phyloP scores from a whole-genome alignment of 2,888 invertebrate species.

The Hecatera dysodea region DNA sequence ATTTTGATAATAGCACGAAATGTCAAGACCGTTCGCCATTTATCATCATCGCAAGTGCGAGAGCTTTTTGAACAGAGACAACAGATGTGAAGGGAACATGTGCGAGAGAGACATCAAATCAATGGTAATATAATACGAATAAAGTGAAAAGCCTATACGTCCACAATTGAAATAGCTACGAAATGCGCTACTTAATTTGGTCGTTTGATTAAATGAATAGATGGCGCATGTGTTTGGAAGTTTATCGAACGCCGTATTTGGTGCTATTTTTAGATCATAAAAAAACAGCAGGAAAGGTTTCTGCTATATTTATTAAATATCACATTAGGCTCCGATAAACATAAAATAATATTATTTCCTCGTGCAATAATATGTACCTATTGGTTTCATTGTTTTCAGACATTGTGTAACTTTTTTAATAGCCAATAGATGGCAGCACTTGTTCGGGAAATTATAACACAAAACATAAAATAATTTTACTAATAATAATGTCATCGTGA shows the following conservation, averaged over 20 bases:
- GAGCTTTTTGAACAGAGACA: slow-evolving; percentile 74
- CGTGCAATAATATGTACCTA: not conserved
- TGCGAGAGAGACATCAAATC: slow-evolving; percentile 70
- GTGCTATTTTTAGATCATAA: slow-evolving; percentile 82
- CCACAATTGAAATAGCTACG: slow-evolving; percentile 41
- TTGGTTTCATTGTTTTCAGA: not conserved
- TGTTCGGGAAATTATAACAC: not conserved
- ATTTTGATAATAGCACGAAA: slow-evolving; percentile 80
- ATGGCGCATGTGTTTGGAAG: slow-evolving; percentile 87
- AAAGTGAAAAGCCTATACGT: slow-evolving; percentile 66
- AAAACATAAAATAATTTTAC: too few species aligned
- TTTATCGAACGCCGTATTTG: slow-evolving; percentile 86
- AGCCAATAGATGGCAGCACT: slow-evolving; percentile 63
- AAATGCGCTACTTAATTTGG: slow-evolving; percentile 64
- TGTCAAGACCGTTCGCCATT: slow-evolving; percentile 86
- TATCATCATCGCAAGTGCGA: slow-evolving; percentile 73
- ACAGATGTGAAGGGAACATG: slow-evolving; percentile 33
- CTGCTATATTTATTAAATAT: slow-evolving; percentile 23
- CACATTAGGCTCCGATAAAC: not conserved
- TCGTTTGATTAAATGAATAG: slow-evolving; percentile 68
- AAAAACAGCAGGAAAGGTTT: slow-evolving; percentile 41
- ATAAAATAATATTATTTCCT: slow-evolving; percentile 10
- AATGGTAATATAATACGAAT: slow-evolving; percentile 67
- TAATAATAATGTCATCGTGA: too few species aligned
- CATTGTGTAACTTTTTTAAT: not conserved